These are phyloP conservation scores for Apostichopus parvimensis DNA, from an alignment of 35 echinoderm and acorn worm species.

Conservation along the genomic window DNA sequence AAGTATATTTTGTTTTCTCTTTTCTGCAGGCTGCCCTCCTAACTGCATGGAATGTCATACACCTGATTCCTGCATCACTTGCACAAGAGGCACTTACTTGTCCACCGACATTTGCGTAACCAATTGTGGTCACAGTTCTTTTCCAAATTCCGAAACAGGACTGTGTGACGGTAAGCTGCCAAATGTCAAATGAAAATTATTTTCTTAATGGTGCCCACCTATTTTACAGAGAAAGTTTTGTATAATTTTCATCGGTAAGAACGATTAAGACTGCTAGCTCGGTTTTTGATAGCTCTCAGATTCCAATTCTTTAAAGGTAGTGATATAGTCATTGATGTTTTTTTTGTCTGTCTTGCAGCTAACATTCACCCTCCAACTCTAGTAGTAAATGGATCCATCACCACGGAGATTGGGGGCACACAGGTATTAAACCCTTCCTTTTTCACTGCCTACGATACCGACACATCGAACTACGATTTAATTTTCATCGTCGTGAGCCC, in stretches of 20 bases:
- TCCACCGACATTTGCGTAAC: slow-evolving; percentile 60
- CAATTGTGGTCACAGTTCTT: slow-evolving; percentile 73
- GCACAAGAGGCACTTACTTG: slow-evolving; percentile 66
- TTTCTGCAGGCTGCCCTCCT: slow-evolving; percentile 70
- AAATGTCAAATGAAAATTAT: too few species aligned
- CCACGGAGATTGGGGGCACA: slow-evolving; percentile 81
- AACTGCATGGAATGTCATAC: slow-evolving; percentile 80
- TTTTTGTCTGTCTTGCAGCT: slow-evolving; percentile 44
- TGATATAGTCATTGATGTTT: neutral
- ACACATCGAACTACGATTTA: slow-evolving; percentile 73
- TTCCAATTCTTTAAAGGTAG: too few species aligned
- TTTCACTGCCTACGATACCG: slow-evolving; percentile 89
- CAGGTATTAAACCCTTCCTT: slow-evolving; percentile 77
- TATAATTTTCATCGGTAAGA: too few species aligned
- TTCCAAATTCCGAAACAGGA: slow-evolving; percentile 65
- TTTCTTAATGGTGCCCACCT: too few species aligned
- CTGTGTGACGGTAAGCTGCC: slow-evolving; percentile 81
- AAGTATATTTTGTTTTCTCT: slow-evolving; percentile 2
- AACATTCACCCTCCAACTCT: slow-evolving; percentile 80
- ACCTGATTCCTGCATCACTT: slow-evolving; percentile 63
- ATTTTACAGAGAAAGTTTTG: too few species aligned
- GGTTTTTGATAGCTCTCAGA: too few species aligned
- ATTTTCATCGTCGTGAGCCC: slow-evolving; percentile 78
- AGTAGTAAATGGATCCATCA: slow-evolving; percentile 89
- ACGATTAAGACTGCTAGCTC: too few species aligned